Percentiles rank a stretch among this genome's conserved stretches.
These are phyloP conservation scores for Chloropsis cyanopogon DNA, from an alignment of 2,113 vertebrate species.

Conservation along the genomic window DNA sequence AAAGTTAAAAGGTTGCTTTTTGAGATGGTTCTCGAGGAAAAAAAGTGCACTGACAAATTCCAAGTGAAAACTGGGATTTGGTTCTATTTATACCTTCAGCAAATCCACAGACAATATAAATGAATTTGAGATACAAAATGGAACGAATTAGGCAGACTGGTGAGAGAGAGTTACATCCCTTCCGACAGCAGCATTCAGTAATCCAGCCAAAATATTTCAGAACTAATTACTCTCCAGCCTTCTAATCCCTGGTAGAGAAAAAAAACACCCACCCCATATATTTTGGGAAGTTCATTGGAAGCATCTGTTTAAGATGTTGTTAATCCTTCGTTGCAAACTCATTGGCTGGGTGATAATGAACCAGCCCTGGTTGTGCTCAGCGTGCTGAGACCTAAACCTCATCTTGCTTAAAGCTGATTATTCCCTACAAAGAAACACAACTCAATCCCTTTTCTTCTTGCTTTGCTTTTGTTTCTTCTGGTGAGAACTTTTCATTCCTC, in stretches of 20 bases:
- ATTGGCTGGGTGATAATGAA: conserved; percentile 46
- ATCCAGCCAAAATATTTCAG: conserved; percentile 63
- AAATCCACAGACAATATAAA: conserved; percentile 58
- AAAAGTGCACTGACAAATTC: background rate
- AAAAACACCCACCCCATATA: background rate
- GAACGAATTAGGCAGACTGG: background rate
- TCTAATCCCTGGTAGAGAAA: conserved; percentile 28
- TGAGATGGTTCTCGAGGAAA: background rate
- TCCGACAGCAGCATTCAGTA: background rate
- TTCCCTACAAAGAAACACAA: background rate
- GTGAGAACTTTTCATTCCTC: background rate
- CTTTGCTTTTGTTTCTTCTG: background rate
- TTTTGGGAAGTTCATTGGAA: conserved; percentile 61
- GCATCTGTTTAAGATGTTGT: conserved; percentile 57
- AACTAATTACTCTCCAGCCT: conserved; percentile 47
- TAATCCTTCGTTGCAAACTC: conserved; percentile 39
- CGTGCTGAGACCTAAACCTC: conserved; percentile 20
- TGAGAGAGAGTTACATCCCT: conserved; percentile 10
- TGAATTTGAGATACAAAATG: conserved; percentile 34
- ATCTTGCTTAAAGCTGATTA: conserved; percentile 43
- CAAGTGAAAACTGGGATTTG: conserved; percentile 26
- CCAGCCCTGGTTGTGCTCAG: background rate
- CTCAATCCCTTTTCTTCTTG: background rate
- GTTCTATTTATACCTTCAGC: conserved; percentile 47
- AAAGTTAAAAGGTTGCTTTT: fast-evolving